Evolutionary conservation across 35 echinoderm and acorn worm species (phyloP).

Genomic region (Ophioderma brevispina): DNA sequence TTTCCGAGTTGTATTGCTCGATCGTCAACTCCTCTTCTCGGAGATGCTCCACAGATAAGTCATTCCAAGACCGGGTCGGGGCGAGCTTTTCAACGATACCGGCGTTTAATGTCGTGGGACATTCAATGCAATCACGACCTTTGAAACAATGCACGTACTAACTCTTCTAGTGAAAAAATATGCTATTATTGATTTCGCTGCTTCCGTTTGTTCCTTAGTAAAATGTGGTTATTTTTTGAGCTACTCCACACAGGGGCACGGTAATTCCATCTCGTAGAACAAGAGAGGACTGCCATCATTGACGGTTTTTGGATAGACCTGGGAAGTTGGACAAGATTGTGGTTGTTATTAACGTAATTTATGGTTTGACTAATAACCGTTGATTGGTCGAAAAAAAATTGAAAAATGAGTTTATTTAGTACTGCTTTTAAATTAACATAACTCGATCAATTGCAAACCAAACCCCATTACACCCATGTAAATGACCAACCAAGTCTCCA

Average conservation of each 20-base stretch:
- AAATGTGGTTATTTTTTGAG: neutral
- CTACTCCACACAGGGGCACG: too few species aligned
- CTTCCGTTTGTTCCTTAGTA: neutral
- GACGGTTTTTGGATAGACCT: too few species aligned
- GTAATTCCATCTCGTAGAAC: too few species aligned
- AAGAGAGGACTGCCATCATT: too few species aligned
- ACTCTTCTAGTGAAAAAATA: neutral
- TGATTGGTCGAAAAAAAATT: too few species aligned
- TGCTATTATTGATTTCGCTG: too few species aligned
- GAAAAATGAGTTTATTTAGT: too few species aligned
- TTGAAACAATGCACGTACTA: neutral
- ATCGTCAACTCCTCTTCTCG: constrained; percentile 31
- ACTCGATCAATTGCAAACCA: neutral
- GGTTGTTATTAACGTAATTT: too few species aligned
- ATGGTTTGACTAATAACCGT: too few species aligned
- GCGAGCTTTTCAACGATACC: neutral
- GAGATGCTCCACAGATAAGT: constrained; percentile 39
- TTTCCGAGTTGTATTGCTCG: constrained; percentile 26
- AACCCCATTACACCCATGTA: too few species aligned
- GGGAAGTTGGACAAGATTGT: neutral
- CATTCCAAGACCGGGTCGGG: constrained; percentile 49
- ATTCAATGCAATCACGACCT: neutral
- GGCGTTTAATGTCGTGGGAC: neutral
- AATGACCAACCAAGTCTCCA: too few species aligned
- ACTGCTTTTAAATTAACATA: neutral